Percentiles rank a stretch among this genome's conserved stretches.
Evolutionary conservation across 2,888 invertebrate genomes (phyloP).

Genomic region (Dione vanillae): DNA sequence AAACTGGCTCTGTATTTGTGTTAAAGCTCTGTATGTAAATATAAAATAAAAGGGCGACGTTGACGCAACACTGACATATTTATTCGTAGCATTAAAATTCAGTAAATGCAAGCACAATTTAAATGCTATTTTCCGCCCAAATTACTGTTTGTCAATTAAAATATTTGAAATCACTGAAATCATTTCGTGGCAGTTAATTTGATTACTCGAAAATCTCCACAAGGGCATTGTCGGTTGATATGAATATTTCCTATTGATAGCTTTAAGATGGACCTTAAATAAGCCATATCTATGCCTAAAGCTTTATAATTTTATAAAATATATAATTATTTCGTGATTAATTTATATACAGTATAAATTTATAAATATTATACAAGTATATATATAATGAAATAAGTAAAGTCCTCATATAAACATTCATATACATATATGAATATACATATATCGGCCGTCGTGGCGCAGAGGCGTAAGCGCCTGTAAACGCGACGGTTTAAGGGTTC

Average conservation of each 20-base stretch:
- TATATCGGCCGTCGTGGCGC: too few relatives aligned
- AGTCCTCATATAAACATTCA: not conserved
- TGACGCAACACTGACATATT: conserved; percentile 59
- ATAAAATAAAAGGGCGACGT: conserved; percentile 24
- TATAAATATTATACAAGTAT: not conserved
- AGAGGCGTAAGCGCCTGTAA: too few relatives aligned
- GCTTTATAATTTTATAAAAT: not conserved
- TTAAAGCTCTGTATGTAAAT: conserved; percentile 3
- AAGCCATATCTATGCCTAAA: too few relatives aligned
- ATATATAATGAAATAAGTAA: not conserved
- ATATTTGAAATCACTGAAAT: conserved; percentile 80
- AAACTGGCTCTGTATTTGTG: not conserved
- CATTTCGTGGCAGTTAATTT: conserved; percentile 77
- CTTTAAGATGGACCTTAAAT: not conserved
- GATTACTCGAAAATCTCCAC: conserved; percentile 64
- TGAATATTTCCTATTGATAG: not conserved
- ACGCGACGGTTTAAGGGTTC: too few relatives aligned
- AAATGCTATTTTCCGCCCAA: conserved; percentile 73
- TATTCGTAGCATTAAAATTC: conserved; percentile 77
- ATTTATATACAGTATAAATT: not conserved
- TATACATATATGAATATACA: not conserved
- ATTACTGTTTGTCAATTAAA: conserved; percentile 83
- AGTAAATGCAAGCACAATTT: conserved; percentile 78
- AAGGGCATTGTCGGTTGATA: conserved; percentile 60
- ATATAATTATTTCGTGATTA: too few relatives aligned